Percentiles rank a stretch among this genome's conserved stretches.
These are phyloP conservation scores for Anthopleura sola DNA, from an alignment of 64 coral and sea anemone species.

Conservation along the genomic window DNA sequence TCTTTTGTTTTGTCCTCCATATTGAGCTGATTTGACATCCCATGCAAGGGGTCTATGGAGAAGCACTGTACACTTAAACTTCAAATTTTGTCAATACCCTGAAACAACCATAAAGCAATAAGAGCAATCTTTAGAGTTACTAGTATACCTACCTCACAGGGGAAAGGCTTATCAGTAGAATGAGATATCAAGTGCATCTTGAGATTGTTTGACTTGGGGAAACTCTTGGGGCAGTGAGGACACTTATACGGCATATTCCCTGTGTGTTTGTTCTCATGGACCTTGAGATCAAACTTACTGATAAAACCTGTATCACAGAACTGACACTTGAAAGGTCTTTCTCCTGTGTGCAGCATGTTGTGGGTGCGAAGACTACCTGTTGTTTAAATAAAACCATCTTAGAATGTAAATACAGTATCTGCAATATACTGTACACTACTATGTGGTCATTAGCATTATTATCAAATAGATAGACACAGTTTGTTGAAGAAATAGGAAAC, in stretches of 20 bases:
- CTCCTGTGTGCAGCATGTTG: conserved; percentile 6
- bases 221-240: neutral
- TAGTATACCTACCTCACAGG: conserved; percentile 14
- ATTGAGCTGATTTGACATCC: too few relatives aligned
- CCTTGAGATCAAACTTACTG: neutral
- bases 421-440: too few relatives aligned
- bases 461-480: too few relatives aligned
- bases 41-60: too few relatives aligned
- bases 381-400: too few relatives aligned
- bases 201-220: neutral
- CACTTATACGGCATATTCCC: conserved; percentile 6
- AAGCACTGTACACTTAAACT: too few relatives aligned
- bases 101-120: too few relatives aligned
- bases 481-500: too few relatives aligned
- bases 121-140: neutral
- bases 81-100: too few relatives aligned
- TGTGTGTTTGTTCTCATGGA: conserved; percentile 4
- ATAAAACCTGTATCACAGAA: neutral
- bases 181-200: conserved; percentile 22
- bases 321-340: conserved; percentile 8
- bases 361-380: conserved; percentile 4
- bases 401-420: too few relatives aligned
- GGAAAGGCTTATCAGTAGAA: conserved; percentile 6
- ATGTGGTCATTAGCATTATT: too few relatives aligned
- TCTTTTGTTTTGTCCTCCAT: too few relatives aligned